Base-by-base conservation (phyloP, 1,140 invertebrate species). In the Aphelinus atriplicis region DNA sequence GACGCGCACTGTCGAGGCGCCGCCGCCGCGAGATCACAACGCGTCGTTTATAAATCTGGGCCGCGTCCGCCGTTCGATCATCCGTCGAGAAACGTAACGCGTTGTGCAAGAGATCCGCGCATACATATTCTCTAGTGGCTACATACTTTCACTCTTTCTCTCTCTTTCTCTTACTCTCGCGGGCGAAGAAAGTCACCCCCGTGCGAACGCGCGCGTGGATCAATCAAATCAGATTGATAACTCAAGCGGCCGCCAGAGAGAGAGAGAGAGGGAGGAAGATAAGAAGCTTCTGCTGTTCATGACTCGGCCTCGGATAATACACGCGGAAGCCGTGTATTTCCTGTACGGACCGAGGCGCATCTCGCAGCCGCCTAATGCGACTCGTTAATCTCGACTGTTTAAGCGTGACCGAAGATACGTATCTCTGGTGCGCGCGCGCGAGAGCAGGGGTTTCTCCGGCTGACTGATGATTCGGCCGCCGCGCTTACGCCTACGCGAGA, bases 381-480 rank as follows among this genome's bases (percentile, higher is more conserved):
- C 83, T 85, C 86, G 84, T 87, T 86, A 85, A 87, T 87, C 84
- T 86, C 83, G 68, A 79, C 79, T 82, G 51, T 81, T 84, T 85
- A 84, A 82, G 80, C 81, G 82, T 80, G 84, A 80, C 81, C 79
- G 75, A 81, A 84, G 85, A 86, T 87, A 83, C 82, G 76, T 82
- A 87, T 86, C 84, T 85, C 79, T 9, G 42, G 51, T 3, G 47
- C 5, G 64, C 43, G 64, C 50, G 47, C 4, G 51, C 42, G 51
- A 6, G 4, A 48, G 67, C 26, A n/a, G 72, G 71, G 81, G 81
- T 85, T 84, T 86, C 83, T 83, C 81, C 85, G 84, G 81, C 82
- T 84, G 84, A 85, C 83, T 81, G 81, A 85, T 84, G 83, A 85
- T 84, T 85, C 82, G 82, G 79, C 78, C 78, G 50, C 7, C 1